These are phyloP conservation scores for Epsilonema sp. DNA, from an alignment of 2,888 invertebrate genomes.

Conservation along the genomic window DNA sequence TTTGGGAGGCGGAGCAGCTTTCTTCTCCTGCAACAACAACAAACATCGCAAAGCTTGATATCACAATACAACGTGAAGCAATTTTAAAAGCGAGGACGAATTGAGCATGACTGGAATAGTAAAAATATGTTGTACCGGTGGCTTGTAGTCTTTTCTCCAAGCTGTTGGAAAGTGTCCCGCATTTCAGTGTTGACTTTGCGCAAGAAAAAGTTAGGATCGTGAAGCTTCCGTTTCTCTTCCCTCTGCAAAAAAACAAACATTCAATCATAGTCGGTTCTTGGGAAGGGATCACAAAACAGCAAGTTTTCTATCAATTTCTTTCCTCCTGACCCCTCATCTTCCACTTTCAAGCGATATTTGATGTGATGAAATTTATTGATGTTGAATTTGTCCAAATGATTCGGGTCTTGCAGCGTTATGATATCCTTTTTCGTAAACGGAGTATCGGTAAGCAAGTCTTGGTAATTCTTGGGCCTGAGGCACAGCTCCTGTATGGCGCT, in stretches of 20 bases:
- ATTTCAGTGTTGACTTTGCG: slow-evolving; percentile 75
- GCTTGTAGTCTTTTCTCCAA: slow-evolving; percentile 67
- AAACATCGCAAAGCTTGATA: too few species aligned
- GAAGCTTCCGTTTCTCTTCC: too few species aligned
- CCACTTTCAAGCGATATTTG: slow-evolving; percentile 65
- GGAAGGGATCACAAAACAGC: too few species aligned
- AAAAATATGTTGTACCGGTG: too few species aligned
- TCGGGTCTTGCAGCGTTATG: slow-evolving; percentile 62
- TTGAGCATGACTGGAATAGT: too few species aligned
- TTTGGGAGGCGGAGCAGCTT: slow-evolving; percentile 4
- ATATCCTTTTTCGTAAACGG: slow-evolving; percentile 71
- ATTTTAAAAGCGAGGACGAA: too few species aligned
- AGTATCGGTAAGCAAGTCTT: slow-evolving; percentile 71
- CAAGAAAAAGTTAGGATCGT: slow-evolving; percentile 61
- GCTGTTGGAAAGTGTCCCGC: slow-evolving; percentile 61
- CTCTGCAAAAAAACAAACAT: too few species aligned
- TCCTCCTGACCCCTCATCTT: too few species aligned
- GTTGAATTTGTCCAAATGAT: slow-evolving; percentile 74
- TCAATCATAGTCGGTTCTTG: too few species aligned
- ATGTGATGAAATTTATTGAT: slow-evolving; percentile 79
- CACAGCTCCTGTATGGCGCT: slow-evolving; percentile 52
- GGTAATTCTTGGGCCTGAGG: slow-evolving; percentile 73
- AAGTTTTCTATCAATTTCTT: too few species aligned
- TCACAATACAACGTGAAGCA: too few species aligned
- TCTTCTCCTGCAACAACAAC: neutral